Evolutionary conservation across 2,888 invertebrate species (phyloP), one percentile per base, ranked within the genome.

Genomic region (Drosophila crucigera): DNA sequence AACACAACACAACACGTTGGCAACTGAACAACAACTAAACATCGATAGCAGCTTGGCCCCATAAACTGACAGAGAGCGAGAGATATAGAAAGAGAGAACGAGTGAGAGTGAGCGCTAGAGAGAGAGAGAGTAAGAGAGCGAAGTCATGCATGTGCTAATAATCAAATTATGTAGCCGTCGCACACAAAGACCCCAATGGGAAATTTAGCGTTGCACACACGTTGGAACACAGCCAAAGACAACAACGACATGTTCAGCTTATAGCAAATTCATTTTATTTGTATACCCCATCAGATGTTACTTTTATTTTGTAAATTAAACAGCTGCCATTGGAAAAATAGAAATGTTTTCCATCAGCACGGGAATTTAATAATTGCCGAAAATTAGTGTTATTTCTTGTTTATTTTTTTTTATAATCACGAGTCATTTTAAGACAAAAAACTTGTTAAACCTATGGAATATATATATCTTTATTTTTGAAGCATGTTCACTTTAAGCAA

Each of bases 101-200:
- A n/a, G 47, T 54, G 55, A 37, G 67, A 37, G 43, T 3, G 49
- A 68, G 47, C 35, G 49, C 28, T 30, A 33, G 41, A 49, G 28
- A 52, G 19, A 14, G 52, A 41, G 47, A 61, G 76, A 47, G 41
- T 49, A 43, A 50, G 31, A 49, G 25, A 14, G 43, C 2, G 76
- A 16, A 28, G 49, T 47, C 54, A 55, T 54, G 54, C 72, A 76
- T 80, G 83, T 85, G 70, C 86, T 80, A 68, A 73, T 85, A 89
- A 76, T 89, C 55, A 59, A 83, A 82, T 82, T 82, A 82, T 82
- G 63, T 56, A 60, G 55, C 39, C 11, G 31, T n/a, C 19, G 43
- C 31, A 41, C 19, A 49, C 49, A 61, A 59, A 41, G 37, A 61
- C 58, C 76, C 76, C 76, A 47, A 14, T 74, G 10, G 49, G 31